Evolutionary conservation across 2,797 vertebrate genomes (phyloP).

Genomic region (Falco columbarius): DNA sequence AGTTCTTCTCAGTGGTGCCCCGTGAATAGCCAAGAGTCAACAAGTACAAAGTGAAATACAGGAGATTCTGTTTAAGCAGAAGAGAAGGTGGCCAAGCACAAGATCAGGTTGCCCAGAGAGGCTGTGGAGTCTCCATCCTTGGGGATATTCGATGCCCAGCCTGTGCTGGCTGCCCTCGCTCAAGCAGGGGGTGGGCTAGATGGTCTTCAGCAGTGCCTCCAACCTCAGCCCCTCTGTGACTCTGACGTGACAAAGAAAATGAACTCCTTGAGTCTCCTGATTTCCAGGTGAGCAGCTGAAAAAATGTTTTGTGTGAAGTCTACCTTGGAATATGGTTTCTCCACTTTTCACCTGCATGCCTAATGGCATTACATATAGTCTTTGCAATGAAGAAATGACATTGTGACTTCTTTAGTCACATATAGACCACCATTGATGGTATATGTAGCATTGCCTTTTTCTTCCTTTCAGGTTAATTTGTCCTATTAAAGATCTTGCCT

Average conservation of each 20-base stretch:
- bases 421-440: neutral
- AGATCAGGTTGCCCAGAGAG: neutral
- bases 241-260: neutral
- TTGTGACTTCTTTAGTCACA: neutral
- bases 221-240: neutral
- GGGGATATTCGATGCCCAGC: neutral
- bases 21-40: neutral
- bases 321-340: neutral
- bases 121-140: neutral
- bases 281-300: neutral
- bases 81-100: too few relatives aligned
- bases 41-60: neutral
- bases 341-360: accelerated
- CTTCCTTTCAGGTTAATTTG: neutral
- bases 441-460: neutral
- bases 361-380: neutral
- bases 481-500: neutral
- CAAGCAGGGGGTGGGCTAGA: neutral
- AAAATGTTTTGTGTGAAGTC: neutral
- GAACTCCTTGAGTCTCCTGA: neutral
- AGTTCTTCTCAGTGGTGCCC: neutral
- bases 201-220: neutral
- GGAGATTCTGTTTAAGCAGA: neutral
- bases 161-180: neutral
- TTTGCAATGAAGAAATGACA: neutral